Base-by-base conservation (phyloP, 1,140 invertebrate species). In the Brachionus paranguensis region DNA sequence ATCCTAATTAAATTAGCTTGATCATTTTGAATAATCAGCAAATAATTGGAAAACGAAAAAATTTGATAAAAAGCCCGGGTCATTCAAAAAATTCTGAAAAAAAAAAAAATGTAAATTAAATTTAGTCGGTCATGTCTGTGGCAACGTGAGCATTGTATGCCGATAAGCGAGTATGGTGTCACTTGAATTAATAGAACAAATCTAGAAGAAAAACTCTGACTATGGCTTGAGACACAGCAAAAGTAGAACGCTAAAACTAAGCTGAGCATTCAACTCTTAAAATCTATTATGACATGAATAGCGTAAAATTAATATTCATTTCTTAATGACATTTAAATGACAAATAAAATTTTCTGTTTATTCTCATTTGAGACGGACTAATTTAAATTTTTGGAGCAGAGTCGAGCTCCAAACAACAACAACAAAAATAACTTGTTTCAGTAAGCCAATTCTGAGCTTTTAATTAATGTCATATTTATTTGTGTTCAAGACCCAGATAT, bases 381-480 rank as follows among this genome's bases (percentile, higher is more conserved):
- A 60, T 60, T 60, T 60, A 27, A 60, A 60, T 60, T 60, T 60
- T 24, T 60, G 53, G 53, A 60, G 53, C 17, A 60, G 20, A 60
- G 53, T 60, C 53, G 53, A 60, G 53, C 53, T 55, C 17, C n/a
- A 17, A 55, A 55, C 5, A 55, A 55, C 5, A 55, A 55, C 50
- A 55, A 55, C 17, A 17, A 17, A 20, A 55, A 55, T 24, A 55
- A 55, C 50, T 60, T 60, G 10, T 27, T 27, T 60, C 53, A 60
- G 53, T 60, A 60, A 60, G 53, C 53, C 53, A 27, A 60, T 60
- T 60, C 53, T 2, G 17, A 20, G 17, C 20, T 60, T 60, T 60
- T 60, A 60, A 60, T 60, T 60, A 60, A 60, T 60, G 53, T 60
- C 53, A 60, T 60, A 60, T 60, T 60, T 60, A 60, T 60, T 60